phyloP scores from a whole-genome alignment of 2,797 vertebrate species.

The Dendrocincla fuliginosa region DNA sequence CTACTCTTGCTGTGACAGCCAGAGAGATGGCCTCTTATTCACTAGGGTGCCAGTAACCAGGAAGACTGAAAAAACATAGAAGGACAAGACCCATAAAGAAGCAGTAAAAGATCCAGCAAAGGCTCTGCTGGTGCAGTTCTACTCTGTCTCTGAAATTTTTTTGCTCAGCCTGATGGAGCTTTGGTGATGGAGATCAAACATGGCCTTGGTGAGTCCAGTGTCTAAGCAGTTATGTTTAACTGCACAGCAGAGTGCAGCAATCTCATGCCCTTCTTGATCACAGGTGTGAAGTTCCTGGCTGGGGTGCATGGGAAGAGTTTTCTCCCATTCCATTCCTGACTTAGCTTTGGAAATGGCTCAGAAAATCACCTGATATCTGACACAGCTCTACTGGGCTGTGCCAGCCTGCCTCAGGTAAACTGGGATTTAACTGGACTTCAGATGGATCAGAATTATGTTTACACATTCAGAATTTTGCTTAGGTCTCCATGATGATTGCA shows the following conservation, averaged over 20 bases:
- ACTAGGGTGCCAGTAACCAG: not conserved
- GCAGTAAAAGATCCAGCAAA: not conserved
- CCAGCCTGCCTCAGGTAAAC: not conserved
- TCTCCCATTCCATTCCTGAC: not conserved
- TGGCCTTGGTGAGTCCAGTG: not conserved
- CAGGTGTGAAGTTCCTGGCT: not conserved
- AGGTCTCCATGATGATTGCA: not conserved
- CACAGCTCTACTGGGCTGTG: not conserved
- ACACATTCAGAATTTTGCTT: not conserved
- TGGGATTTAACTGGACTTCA: not conserved
- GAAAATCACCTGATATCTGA: not conserved
- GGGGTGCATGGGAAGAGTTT: not conserved
- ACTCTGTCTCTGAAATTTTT: not conserved
- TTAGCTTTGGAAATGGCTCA: not conserved
- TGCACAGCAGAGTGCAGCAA: rapidly evolving
- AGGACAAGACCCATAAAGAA: not conserved
- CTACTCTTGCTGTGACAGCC: not conserved
- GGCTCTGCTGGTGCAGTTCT: not conserved
- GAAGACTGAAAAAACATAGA: not conserved
- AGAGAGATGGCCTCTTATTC: not conserved
- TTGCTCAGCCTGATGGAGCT: not conserved
- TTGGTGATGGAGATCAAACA: rapidly evolving
- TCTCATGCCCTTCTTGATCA: rapidly evolving
- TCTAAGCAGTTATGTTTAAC: not conserved
- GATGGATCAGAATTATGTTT: not conserved